phyloP scores from a whole-genome alignment of 2,797 vertebrate genomes.

The Scarus forsteni region DNA sequence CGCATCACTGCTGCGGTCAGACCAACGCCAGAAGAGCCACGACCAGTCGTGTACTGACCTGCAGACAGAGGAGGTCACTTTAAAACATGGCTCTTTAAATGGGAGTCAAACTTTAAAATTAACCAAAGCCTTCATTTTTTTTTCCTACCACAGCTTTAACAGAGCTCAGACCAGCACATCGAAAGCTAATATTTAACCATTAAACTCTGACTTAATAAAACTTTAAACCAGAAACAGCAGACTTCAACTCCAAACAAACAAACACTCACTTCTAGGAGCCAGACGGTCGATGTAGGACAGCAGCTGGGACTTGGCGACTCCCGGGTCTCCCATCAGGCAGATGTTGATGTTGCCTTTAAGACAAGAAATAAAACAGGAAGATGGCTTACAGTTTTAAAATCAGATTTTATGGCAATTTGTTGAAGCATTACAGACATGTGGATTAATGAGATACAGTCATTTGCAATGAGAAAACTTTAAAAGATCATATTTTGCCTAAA shows the following conservation, averaged over 20 bases:
- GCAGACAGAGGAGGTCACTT: not conserved
- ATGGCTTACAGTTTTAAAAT: not conserved
- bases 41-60: slow-evolving; percentile 96
- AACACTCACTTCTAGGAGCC: slow-evolving; percentile 91
- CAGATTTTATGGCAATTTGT: too few relatives aligned
- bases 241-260: not conserved
- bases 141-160: too few relatives aligned
- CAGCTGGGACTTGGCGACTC: slow-evolving; percentile 95
- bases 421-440: too few relatives aligned
- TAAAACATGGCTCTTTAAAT: too few relatives aligned
- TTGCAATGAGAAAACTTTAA: too few relatives aligned
- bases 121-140: too few relatives aligned
- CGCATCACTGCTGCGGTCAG: slow-evolving; percentile 94
- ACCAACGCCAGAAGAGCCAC: slow-evolving; percentile 93
- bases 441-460: too few relatives aligned
- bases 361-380: slow-evolving; percentile 13
- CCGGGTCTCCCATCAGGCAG: slow-evolving; percentile 96
- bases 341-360: slow-evolving; percentile 93
- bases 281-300: slow-evolving; percentile 96
- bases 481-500: too few relatives aligned
- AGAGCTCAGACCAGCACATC: not conserved
- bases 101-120: not conserved
- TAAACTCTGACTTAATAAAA: slow-evolving; percentile 34
- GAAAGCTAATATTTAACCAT: slow-evolving; percentile 48
- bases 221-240: slow-evolving; percentile 22